Evolutionary conservation across 1,140 invertebrate genomes (phyloP).

Genomic region (Drosophila nigromelanica): DNA sequence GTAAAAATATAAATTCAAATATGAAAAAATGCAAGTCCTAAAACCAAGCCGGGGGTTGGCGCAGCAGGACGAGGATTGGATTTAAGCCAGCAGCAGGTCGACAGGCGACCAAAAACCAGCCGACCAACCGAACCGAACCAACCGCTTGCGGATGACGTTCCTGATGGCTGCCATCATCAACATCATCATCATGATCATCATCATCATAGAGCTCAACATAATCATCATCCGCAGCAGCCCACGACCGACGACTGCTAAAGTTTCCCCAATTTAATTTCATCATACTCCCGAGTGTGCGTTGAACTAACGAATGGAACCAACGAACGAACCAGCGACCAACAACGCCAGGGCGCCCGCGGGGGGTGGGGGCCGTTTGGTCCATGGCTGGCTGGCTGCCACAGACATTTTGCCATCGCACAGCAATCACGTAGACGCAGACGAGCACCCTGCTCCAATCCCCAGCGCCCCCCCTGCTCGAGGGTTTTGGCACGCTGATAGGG

Average conservation of each 20-base stretch:
- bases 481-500: conserved; percentile 43
- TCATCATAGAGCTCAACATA: conserved; percentile 35
- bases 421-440: conserved; percentile 70
- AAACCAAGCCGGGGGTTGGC: conserved; percentile 25
- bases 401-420: conserved; percentile 60
- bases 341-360: background rate
- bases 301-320: conserved; percentile 76
- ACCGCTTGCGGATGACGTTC: conserved; percentile 55
- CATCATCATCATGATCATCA: conserved; percentile 22
- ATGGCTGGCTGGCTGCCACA: conserved; percentile 36
- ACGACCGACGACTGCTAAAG: conserved; percentile 63
- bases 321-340: conserved; percentile 23
- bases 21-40: conserved; percentile 66
- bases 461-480: conserved; percentile 25
- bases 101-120: conserved; percentile 8
- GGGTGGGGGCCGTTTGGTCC: conserved; percentile 11
- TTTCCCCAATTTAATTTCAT: conserved; percentile 84
- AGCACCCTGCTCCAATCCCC: conserved; percentile 15
- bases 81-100: conserved; percentile 39
- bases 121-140: conserved; percentile 40
- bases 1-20: conserved; percentile 16
- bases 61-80: conserved; percentile 52
- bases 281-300: conserved; percentile 80
- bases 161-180: conserved; percentile 70
- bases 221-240: conserved; percentile 37